Conservation (phyloP, 2,113 vertebrate species). For the Spea multiplicata region DNA sequence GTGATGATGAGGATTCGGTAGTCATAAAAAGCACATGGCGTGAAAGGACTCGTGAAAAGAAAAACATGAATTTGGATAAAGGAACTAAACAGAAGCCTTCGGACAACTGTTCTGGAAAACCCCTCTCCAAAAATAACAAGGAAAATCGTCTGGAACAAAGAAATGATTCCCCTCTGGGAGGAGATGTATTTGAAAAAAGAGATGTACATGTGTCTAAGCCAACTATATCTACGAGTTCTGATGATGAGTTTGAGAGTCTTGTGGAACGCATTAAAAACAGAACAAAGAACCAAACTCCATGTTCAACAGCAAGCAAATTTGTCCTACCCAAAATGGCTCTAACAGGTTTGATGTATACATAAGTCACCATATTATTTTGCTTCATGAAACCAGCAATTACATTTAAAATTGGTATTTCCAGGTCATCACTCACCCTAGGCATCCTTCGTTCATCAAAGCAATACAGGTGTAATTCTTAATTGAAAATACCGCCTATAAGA, state of each 20-base stretch:
- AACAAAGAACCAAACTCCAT: constrained; percentile 53
- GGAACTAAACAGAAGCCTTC: background rate
- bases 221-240: constrained; percentile 60
- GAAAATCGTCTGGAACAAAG: constrained; percentile 15
- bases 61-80: constrained; percentile 3
- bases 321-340: constrained; percentile 28
- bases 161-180: background rate
- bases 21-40: constrained; percentile 64
- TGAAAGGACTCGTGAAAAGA: background rate
- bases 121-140: background rate
- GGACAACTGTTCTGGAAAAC: background rate
- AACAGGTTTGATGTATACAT: constrained; percentile 43
- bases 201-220: background rate
- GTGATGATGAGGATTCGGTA: constrained; percentile 64
- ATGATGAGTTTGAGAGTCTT: constrained; percentile 71
- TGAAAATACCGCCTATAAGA: no score
- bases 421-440: no score
- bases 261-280: constrained; percentile 71
- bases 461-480: no score
- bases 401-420: no score
- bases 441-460: no score
- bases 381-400: background rate
- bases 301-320: constrained; percentile 33
- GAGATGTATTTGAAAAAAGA: background rate
- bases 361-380: background rate